Base-by-base conservation (phyloP, 1,140 invertebrate genomes). In the Mizuhopecten yessoensis region DNA sequence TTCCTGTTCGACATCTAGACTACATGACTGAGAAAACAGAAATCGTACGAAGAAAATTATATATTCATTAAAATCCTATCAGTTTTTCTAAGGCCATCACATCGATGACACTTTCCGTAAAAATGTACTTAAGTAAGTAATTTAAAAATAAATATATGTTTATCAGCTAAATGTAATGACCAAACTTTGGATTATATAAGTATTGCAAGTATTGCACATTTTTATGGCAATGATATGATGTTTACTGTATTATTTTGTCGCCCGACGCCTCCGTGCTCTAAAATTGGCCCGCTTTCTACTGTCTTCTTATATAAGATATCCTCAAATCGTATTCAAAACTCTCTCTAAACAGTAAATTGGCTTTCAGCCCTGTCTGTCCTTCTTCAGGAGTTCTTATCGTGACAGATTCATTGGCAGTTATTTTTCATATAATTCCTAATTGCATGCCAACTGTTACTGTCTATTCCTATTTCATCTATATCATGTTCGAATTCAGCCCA, bases 101-200 rank as follows among this genome's bases (percentile, higher is more conserved):
- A 5, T 1, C n/a, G 20, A 49, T 75, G 57, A 75, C 3, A 75
- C 57, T 29, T 17, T 29, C 29, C 11, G 57, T n/a, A n/a, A 75
- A 39, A 29, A 75, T 75, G 57, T 75, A 75, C 57, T 75, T 75
- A 75, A 29, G n/a, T 23, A 75, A 75, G n/a, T 75, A 3, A 75
- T 75, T 75, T 29, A 75, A 75, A 49, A 20, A 49, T 49, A 49
- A 49, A 49, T 49, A 49, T 49, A 29, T 75, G 57, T 75, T 75
- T 75, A 75, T 75, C 57, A 75, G 9, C 23, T 29, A 3, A 75
- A 75, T 75, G 57, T n/a, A 75, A 75, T 75, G n/a, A n/a, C n/a
- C 57, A 75, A 75, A 75, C 57, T n/a, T 75, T 75, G 57, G 57
- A 75, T 75, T 75, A n/a, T 75, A 75, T 75, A 75, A 75, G 29